phyloP scores from a whole-genome alignment of 2,113 vertebrate genomes.

The Synchiropus splendidus region DNA sequence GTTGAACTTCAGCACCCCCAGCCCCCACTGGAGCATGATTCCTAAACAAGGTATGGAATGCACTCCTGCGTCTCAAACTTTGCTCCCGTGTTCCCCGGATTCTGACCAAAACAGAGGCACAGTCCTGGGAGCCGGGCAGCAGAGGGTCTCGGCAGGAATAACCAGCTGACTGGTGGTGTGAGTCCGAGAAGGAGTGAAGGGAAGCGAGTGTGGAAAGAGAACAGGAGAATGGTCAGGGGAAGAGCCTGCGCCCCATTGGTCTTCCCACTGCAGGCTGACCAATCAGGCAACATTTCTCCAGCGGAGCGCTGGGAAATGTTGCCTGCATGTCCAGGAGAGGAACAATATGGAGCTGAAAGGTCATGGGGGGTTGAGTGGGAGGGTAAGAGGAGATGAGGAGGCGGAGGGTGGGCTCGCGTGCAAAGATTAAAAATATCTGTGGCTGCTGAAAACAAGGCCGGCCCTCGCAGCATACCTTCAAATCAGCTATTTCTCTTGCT shows the following conservation, averaged over 20 bases:
- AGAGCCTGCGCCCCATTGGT: conserved; percentile 53
- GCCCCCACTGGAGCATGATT: conserved; percentile 54
- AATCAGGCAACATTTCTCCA: conserved; percentile 40
- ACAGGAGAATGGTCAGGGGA: conserved; percentile 43
- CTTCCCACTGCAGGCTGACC: conserved; percentile 55
- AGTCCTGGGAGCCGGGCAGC: background rate
- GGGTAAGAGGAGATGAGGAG: conserved; percentile 26
- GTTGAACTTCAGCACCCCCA: conserved; percentile 27
- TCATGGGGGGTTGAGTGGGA: conserved; percentile 25
- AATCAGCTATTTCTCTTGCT: conserved; percentile 57
- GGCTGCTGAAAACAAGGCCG: conserved; percentile 31
- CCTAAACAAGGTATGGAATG: conserved; percentile 77
- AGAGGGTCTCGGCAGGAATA: conserved; percentile 24
- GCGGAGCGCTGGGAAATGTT: background rate
- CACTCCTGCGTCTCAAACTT: conserved; percentile 65
- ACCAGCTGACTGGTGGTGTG: conserved; percentile 22
- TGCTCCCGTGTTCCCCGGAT: conserved; percentile 62
- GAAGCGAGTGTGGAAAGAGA: conserved; percentile 26
- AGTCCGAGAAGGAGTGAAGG: conserved; percentile 9
- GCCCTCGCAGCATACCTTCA: conserved; percentile 43
- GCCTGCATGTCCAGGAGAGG: conserved; percentile 9
- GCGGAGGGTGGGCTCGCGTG: conserved; percentile 37
- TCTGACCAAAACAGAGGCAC: conserved; percentile 51
- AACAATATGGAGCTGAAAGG: conserved; percentile 38
- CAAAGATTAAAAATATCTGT: conserved; percentile 60